A percentile compares a stretch with the other conserved stretches of the same genome.
These are phyloP conservation scores for Promerops cafer DNA, from an alignment of 2,113 vertebrate genomes.

Conservation along the genomic window DNA sequence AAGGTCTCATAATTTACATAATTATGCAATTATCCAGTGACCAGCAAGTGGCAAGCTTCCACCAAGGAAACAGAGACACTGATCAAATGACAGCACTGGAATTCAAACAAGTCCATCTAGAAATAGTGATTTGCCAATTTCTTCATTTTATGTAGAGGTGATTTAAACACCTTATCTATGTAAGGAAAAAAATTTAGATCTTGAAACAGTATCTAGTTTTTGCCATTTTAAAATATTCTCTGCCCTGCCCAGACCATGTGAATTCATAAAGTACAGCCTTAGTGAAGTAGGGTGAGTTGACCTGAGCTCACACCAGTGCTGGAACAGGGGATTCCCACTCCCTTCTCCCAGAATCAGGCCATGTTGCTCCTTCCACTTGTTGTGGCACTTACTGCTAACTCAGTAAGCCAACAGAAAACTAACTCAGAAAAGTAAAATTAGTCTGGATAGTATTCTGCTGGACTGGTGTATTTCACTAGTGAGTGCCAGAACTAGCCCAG, in stretches of 20 bases:
- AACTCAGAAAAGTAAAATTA: neutral
- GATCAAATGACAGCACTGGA: neutral
- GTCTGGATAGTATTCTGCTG: neutral
- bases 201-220: neutral
- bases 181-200: neutral
- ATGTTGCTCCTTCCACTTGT: neutral
- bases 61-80: neutral
- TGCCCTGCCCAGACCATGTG: neutral
- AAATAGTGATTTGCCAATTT: neutral
- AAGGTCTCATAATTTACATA: neutral
- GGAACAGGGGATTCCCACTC: neutral
- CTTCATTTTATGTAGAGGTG: neutral
- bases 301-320: neutral
- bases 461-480: neutral
- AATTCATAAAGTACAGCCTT: neutral
- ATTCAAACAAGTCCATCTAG: neutral
- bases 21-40: neutral
- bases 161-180: neutral
- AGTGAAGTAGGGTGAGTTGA: neutral
- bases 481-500: neutral
- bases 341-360: neutral
- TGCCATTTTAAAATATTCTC: neutral
- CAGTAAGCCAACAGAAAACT: neutral
- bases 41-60: neutral
- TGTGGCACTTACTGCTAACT: neutral